Conservation (phyloP, 2,113 vertebrate genomes). For the Notiomystis cincta region DNA sequence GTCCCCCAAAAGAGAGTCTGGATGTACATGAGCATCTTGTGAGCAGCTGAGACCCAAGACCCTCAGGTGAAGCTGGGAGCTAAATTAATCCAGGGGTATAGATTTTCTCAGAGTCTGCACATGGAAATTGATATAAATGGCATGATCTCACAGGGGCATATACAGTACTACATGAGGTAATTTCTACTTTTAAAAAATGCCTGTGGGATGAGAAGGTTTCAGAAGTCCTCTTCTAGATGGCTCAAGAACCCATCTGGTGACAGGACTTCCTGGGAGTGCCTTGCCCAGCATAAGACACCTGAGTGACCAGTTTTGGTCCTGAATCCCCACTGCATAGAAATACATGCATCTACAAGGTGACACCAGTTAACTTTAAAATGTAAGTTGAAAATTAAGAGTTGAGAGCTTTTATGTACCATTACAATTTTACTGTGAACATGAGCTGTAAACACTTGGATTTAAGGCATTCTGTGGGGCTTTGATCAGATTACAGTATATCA, state of each 20-base stretch:
- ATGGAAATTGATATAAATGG: background rate
- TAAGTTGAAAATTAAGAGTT: background rate
- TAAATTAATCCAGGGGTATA: background rate
- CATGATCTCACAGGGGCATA: background rate
- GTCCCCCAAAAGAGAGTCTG: background rate
- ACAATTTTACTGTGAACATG: background rate
- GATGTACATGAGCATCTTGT: background rate
- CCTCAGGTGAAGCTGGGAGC: background rate
- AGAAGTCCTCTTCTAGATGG: background rate
- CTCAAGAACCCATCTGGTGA: background rate
- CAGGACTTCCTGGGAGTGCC: background rate
- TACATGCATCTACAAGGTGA: background rate
- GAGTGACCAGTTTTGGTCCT: background rate
- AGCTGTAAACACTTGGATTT: background rate
- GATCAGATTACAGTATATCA: background rate
- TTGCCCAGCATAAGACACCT: fast-evolving
- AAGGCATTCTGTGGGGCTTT: background rate
- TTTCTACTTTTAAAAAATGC: background rate
- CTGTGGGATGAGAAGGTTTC: background rate
- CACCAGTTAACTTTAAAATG: background rate
- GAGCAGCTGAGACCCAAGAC: background rate
- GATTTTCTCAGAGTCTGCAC: background rate
- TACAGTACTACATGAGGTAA: background rate
- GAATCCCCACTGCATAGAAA: background rate
- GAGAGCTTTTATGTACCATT: background rate